Percentiles rank a stretch among this genome's conserved stretches.
These are phyloP conservation scores for Labeo rohita DNA, from an alignment of 2,113 vertebrate genomes.

Conservation along the genomic window DNA sequence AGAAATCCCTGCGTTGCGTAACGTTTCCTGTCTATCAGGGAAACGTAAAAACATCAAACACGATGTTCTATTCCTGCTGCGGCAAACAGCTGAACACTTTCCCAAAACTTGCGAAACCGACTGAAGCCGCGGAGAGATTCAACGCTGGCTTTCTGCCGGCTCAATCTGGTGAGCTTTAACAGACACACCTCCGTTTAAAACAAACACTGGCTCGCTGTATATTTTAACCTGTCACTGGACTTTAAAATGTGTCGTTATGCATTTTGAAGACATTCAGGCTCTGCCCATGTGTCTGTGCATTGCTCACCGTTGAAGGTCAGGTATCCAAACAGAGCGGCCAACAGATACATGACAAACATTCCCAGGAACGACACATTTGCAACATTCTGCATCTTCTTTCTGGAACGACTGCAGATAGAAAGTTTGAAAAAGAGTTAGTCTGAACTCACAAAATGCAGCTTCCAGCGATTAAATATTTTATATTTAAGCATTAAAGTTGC, in stretches of 20 bases:
- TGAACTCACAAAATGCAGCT: no score
- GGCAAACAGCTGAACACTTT: constrained; percentile 53
- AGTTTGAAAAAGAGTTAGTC: constrained; percentile 18
- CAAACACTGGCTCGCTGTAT: background rate
- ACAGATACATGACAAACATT: constrained; percentile 97
- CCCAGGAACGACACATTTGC: constrained; percentile 95
- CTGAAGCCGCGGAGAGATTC: background rate
- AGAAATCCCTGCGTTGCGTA: constrained; percentile 51
- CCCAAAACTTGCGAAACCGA: constrained; percentile 60
- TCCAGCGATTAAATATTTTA: background rate
- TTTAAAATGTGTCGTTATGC: background rate
- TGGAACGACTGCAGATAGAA: constrained; percentile 82
- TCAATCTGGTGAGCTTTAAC: background rate
- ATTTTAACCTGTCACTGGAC: background rate
- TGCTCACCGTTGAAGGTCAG: constrained; percentile 93
- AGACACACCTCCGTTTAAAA: constrained; percentile 17
- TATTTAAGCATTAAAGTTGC: background rate
- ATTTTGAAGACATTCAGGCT: background rate
- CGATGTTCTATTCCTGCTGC: constrained; percentile 39
- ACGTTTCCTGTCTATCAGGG: constrained; percentile 39
- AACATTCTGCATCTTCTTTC: constrained; percentile 92
- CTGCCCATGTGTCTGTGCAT: background rate
- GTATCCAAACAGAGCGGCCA: constrained; percentile 97
- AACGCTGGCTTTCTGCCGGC: background rate
- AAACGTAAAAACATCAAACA: constrained; percentile 31